phyloP scores from a whole-genome alignment of 2,888 invertebrate species.

The Cryptus armator region DNA sequence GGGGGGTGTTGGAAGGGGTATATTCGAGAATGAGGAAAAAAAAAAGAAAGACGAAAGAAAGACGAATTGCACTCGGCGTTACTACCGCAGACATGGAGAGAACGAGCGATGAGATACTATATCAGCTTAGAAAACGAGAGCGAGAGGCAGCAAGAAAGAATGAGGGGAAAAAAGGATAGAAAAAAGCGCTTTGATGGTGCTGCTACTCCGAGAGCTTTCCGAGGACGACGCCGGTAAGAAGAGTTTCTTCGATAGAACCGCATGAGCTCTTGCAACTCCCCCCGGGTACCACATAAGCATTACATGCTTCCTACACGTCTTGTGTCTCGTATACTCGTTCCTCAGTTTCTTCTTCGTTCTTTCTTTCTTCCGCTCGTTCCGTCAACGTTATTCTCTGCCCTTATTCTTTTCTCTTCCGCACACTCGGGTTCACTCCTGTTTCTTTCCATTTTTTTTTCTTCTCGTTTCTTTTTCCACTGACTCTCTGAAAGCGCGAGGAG shows the following conservation, averaged over 20 bases:
- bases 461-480: conserved; percentile 68
- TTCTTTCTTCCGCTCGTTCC: conserved; percentile 33
- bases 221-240: neutral
- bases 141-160: neutral
- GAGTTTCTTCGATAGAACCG: conserved; percentile 2
- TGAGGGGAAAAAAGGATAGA: neutral
- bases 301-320: conserved; percentile 76
- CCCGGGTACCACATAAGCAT: conserved; percentile 80
- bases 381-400: conserved; percentile 36
- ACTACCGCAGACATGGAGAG: neutral
- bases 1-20: neutral
- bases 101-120: conserved; percentile 1
- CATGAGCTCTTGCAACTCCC: conserved; percentile 63
- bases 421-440: conserved; percentile 53
- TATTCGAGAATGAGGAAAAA: neutral
- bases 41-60: neutral
- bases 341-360: conserved; percentile 42
- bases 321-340: conserved; percentile 55
- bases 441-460: conserved; percentile 51
- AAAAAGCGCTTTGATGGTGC: conserved; percentile 43
- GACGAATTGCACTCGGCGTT: neutral
- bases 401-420: conserved; percentile 62
- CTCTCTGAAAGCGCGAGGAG: conserved; percentile 62
- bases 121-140: conserved; percentile 4
- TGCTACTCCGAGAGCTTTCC: neutral